These are phyloP conservation scores for Pterostichus madidus DNA, from an alignment of 2,888 invertebrate species.

Conservation along the genomic window DNA sequence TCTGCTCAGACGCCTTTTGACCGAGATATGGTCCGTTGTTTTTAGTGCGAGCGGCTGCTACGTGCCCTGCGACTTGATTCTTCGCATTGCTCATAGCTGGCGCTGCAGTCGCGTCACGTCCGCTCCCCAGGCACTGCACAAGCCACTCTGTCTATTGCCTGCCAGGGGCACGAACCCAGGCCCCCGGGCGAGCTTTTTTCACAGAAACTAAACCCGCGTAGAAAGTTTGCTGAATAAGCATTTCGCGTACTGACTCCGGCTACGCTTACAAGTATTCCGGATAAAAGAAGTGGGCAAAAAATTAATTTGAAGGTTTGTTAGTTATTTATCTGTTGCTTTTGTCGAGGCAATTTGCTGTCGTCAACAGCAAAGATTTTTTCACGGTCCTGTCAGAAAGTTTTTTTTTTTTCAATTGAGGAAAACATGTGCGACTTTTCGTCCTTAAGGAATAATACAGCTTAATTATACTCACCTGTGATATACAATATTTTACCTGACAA, in stretches of 20 bases:
- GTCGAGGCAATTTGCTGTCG: too few species aligned
- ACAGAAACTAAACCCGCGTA: constrained; percentile 39
- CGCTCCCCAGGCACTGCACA: constrained; percentile 58
- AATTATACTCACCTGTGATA: too few species aligned
- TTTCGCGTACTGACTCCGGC: background rate
- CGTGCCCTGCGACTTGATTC: constrained; percentile 62
- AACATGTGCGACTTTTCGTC: too few species aligned
- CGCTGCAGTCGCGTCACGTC: constrained; percentile 61
- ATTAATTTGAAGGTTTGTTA: constrained; percentile 59
- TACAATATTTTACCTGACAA: too few species aligned
- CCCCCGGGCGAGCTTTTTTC: constrained; percentile 42
- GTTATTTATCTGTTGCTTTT: constrained; percentile 35
- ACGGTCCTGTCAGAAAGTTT: too few species aligned
- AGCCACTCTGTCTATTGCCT: constrained; percentile 60
- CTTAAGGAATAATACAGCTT: too few species aligned
- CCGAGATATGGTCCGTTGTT: constrained; percentile 64
- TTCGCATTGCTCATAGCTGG: constrained; percentile 50
- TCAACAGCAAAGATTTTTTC: too few species aligned
- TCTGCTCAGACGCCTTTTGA: constrained; percentile 33
- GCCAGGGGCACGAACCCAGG: constrained; percentile 29
- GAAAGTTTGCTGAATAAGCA: constrained; percentile 61
- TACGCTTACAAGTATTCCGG: background rate
- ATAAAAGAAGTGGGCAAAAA: constrained; percentile 35
- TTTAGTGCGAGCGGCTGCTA: constrained; percentile 45
- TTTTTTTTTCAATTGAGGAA: too few species aligned